Conservation (phyloP, 1,140 invertebrate genomes). For the Drosophila ercepeae region DNA sequence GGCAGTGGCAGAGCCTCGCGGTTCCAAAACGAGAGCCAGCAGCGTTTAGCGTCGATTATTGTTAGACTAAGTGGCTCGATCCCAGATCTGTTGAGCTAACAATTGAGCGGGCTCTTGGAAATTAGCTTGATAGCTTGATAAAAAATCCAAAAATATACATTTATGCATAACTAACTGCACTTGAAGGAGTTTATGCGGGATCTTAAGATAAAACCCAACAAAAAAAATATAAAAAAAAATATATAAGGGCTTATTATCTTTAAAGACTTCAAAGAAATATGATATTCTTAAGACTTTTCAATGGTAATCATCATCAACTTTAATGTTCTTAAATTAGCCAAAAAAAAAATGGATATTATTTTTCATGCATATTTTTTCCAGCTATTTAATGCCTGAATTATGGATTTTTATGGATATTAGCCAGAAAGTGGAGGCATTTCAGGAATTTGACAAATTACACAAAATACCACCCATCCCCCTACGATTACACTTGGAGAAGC, state of each 20-base stretch:
- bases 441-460: background rate
- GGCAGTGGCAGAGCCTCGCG: conserved; percentile 23
- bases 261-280: background rate
- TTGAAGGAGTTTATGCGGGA: conserved; percentile 6
- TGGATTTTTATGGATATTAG: background rate
- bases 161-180: background rate
- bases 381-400: background rate
- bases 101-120: conserved; percentile 35
- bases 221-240: background rate
- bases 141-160: background rate
- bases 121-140: conserved; percentile 35
- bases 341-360: background rate
- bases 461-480: too few relatives aligned
- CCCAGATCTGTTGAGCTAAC: conserved; percentile 34
- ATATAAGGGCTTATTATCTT: background rate
- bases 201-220: conserved; percentile 1
- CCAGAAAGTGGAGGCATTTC: conserved; percentile 1
- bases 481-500: background rate
- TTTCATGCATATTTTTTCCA: background rate
- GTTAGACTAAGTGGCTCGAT: conserved; percentile 46
- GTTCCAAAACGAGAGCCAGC: conserved; percentile 42
- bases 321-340: background rate
- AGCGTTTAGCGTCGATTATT: conserved; percentile 63
- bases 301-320: background rate
- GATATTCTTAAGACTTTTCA: background rate